Conservation (phyloP, 2,113 vertebrate genomes). For the Aepyceros melampus region DNA sequence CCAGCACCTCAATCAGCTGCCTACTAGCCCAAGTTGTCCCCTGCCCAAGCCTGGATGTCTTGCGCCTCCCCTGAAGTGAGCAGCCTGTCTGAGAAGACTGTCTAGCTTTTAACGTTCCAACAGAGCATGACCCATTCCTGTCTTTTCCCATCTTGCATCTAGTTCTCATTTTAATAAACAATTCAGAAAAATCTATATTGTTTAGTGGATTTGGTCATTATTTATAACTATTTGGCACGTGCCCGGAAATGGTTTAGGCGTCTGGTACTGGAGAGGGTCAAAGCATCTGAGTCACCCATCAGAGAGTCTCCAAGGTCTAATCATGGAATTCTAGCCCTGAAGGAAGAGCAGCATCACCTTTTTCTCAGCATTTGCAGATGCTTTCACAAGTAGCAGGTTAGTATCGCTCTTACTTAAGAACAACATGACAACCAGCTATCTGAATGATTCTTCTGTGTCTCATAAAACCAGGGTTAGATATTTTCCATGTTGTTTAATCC, state of each 20-base stretch:
- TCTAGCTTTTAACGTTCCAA: not conserved
- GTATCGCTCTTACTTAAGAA: not conserved
- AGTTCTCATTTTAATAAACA: not conserved
- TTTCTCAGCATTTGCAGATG: not conserved
- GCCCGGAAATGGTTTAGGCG: not conserved
- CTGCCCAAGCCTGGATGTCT: not conserved
- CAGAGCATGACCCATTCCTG: not conserved
- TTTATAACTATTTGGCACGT: not conserved
- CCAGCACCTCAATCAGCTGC: not conserved
- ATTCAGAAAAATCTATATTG: not conserved
- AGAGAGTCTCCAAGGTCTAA: not conserved
- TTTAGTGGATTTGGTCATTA: not conserved
- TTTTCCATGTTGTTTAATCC: not conserved
- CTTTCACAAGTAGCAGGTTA: not conserved
- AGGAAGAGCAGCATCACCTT: not conserved
- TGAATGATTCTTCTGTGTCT: constrained; percentile 16
- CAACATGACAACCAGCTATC: not conserved
- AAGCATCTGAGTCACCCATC: not conserved
- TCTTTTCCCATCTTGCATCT: not conserved
- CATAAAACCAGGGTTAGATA: not conserved
- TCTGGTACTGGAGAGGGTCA: not conserved
- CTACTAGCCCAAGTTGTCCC: not conserved
- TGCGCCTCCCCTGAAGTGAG: not conserved
- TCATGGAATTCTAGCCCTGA: not conserved
- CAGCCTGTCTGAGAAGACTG: not conserved